Evolutionary conservation across 2,797 vertebrate species (phyloP).

Genomic region (Somateria mollissima): DNA sequence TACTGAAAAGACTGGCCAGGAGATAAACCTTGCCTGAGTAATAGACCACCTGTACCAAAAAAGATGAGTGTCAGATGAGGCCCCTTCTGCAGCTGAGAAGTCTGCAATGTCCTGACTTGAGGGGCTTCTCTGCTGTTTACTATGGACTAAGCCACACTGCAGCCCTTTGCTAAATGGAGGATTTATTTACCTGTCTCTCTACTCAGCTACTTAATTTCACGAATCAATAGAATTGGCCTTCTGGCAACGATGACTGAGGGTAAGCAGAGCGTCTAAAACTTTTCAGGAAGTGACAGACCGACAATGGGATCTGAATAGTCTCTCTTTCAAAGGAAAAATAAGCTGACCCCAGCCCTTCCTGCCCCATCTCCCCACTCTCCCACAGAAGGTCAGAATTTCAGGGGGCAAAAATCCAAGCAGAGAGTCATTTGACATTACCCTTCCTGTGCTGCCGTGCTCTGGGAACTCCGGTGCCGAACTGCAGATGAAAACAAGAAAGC

Average conservation of each 20-base stretch:
- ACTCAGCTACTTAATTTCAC: neutral
- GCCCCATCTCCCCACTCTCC: neutral
- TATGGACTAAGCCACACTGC: rapidly evolving
- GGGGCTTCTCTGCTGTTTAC: neutral
- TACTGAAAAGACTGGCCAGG: rapidly evolving
- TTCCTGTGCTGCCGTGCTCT: neutral
- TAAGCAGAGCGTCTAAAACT: neutral
- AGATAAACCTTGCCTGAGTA: neutral
- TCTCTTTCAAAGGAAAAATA: neutral
- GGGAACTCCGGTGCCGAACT: constrained; percentile 45
- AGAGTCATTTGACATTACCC: constrained; percentile 60
- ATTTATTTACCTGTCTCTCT: neutral
- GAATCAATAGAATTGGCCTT: neutral
- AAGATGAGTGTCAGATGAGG: rapidly evolving
- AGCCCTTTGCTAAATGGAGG: neutral
- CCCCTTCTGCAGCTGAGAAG: neutral
- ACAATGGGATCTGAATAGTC: neutral
- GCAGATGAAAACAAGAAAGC: constrained; percentile 33
- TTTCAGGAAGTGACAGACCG: rapidly evolving
- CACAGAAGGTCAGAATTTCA: neutral
- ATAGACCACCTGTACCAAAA: neutral
- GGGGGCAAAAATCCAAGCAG: neutral
- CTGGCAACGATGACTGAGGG: neutral
- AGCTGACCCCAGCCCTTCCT: neutral
- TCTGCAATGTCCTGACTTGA: neutral